These are phyloP conservation scores for Caerostris extrusa DNA, from an alignment of 1,140 invertebrate genomes.

Conservation along the genomic window DNA sequence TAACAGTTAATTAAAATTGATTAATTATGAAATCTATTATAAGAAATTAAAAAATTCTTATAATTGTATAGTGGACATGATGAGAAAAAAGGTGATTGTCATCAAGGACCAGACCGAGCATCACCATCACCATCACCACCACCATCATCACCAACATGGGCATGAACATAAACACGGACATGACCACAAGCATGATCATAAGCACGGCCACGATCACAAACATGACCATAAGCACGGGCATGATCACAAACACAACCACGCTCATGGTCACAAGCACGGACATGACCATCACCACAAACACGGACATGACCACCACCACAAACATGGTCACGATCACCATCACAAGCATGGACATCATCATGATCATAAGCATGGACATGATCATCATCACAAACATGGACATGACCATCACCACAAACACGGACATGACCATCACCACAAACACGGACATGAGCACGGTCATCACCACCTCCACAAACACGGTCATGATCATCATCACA, in stretches of 20 bases:
- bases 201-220: not conserved
- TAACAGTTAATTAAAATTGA: not conserved
- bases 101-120: not conserved
- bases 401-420: slow-evolving; percentile 41
- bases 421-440: slow-evolving; percentile 13
- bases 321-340: slow-evolving; percentile 13
- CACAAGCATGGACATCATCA: slow-evolving; percentile 42
- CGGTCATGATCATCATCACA: not conserved
- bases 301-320: not conserved
- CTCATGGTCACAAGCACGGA: not conserved
- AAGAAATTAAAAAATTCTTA: not conserved
- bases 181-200: slow-evolving; percentile 25
- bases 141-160: not conserved
- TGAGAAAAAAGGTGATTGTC: slow-evolving; percentile 26
- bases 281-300: slow-evolving; percentile 30
- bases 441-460: not conserved
- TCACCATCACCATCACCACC: slow-evolving; percentile 23
- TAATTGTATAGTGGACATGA: not conserved
- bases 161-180: slow-evolving; percentile 43
- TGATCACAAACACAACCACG: not conserved
- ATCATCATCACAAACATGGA: slow-evolving; percentile 35
- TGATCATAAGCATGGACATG: slow-evolving; percentile 32
- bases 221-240: slow-evolving; percentile 46
- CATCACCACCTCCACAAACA: not conserved
- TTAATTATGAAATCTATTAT: not conserved